Base-by-base conservation (phyloP, 2,797 vertebrate genomes). In the Lophotriccus pileatus region DNA sequence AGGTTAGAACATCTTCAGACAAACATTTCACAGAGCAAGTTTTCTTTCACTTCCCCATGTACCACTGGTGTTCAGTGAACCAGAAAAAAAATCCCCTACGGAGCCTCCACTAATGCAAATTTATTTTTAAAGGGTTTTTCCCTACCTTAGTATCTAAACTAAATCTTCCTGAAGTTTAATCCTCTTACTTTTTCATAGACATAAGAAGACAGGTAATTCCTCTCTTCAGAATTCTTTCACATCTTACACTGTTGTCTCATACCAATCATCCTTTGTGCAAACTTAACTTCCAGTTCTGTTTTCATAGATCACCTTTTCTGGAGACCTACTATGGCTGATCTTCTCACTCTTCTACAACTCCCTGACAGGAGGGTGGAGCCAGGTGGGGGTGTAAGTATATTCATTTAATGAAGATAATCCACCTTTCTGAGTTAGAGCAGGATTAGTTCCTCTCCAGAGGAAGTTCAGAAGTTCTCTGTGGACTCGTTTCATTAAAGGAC, bases 221-320 rank as follows among this genome's bases (percentile, higher is more conserved):
- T 73, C 63, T 50, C 87, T 17, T 46, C 55, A 49, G 32, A 44
- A 41, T 14, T 18, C 75, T n/a, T 17, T 59, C 39, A 19, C 6
- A 24, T 3, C 5, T 41, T 44, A 4, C 0, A 0, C 20, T 24
- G 6, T 60, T 28, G 25, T 28, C 4, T 39, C 28, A 52, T 30
- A 52, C 27, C 50, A 52, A 52, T 52, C 17, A 52, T 30, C 17
- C 50, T 52, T 52, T 52, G 50, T 52, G 50, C 28, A 52, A 52
- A 52, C 28, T 52, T 52, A 52, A 52, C 17, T 30, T 52, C 27
- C 28, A 52, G 28, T 52, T 52, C 28, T 52, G 27, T 30, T 28
- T 52, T 30, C 17, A 30, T 10, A 52, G 50, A 52, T 52, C 50
- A 52, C 18, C 50, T 52, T 52, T 52, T 52, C 50, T 52, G 50